Evolutionary conservation across 2,888 invertebrate genomes (phyloP).

Genomic region (Meliscaeva auricollis): DNA sequence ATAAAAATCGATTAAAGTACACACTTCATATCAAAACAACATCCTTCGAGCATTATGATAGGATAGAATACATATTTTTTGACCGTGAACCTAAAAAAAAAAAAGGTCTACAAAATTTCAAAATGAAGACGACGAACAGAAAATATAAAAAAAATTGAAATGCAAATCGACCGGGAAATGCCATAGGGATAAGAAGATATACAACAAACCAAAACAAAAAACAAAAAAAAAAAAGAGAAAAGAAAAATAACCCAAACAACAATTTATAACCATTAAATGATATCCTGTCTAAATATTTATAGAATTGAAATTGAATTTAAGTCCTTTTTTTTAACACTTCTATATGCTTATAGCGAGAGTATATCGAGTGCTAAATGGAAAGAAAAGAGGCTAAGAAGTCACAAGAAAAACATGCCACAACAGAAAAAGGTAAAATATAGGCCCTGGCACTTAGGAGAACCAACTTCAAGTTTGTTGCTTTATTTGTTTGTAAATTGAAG

Average conservation of each 20-base stretch:
- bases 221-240: not conserved
- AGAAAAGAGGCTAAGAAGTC: slow-evolving; percentile 29
- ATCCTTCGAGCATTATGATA: slow-evolving; percentile 36
- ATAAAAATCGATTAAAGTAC: slow-evolving; percentile 52
- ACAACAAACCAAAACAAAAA: not conserved
- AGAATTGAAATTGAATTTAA: slow-evolving; percentile 68
- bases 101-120: not conserved
- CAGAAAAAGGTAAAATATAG: slow-evolving; percentile 16
- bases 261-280: slow-evolving; percentile 71
- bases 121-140: not conserved
- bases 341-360: slow-evolving; percentile 6
- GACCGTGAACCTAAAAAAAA: slow-evolving; percentile 27
- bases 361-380: slow-evolving; percentile 40
- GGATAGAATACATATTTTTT: not conserved
- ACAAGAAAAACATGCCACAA: slow-evolving; percentile 17
- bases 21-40: slow-evolving; percentile 32
- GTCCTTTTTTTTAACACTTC: slow-evolving; percentile 59
- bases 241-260: slow-evolving; percentile 41
- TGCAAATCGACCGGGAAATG: slow-evolving; percentile 38
- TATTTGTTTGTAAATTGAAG: not conserved
- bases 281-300: slow-evolving; percentile 73
- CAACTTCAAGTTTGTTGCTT: not conserved
- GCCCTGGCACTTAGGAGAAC: slow-evolving; percentile 16
- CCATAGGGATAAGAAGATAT: slow-evolving; percentile 13
- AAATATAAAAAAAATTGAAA: not conserved